These are phyloP conservation scores for Aphodius granarius DNA, from an alignment of 2,888 invertebrate genomes.

Conservation along the genomic window DNA sequence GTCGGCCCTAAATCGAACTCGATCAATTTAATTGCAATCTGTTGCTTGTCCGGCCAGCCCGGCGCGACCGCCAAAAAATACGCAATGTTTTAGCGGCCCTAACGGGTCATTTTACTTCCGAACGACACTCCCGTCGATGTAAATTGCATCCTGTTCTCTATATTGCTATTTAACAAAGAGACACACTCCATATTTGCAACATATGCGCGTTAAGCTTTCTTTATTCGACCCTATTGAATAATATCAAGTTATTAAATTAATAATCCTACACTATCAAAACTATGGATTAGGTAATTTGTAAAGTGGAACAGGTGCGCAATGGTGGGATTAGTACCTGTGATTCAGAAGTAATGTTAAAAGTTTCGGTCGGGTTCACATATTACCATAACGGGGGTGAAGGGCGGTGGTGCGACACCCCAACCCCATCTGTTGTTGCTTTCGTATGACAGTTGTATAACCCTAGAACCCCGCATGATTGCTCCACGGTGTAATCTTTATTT, in stretches of 20 bases:
- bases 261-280: background rate
- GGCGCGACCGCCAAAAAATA: background rate
- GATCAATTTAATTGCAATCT: constrained; percentile 32
- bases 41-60: constrained; percentile 15
- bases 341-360: constrained; percentile 39
- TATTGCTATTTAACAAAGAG: background rate
- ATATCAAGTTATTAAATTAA: background rate
- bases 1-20: constrained; percentile 26
- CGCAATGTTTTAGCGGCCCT: background rate
- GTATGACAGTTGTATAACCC: constrained; percentile 36
- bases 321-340: constrained; percentile 40
- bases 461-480: constrained; percentile 27
- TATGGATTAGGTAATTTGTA: background rate
- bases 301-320: constrained; percentile 35
- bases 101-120: background rate
- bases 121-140: background rate
- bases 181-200: too few relatives aligned
- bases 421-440: constrained; percentile 37
- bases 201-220: too few relatives aligned
- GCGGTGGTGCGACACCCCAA: constrained; percentile 30
- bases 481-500: constrained; percentile 33
- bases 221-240: background rate
- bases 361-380: constrained; percentile 37
- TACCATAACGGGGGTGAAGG: constrained; percentile 35
- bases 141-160: background rate